Conservation (phyloP, 1,140 invertebrate genomes). For the Drosophila auraria region DNA sequence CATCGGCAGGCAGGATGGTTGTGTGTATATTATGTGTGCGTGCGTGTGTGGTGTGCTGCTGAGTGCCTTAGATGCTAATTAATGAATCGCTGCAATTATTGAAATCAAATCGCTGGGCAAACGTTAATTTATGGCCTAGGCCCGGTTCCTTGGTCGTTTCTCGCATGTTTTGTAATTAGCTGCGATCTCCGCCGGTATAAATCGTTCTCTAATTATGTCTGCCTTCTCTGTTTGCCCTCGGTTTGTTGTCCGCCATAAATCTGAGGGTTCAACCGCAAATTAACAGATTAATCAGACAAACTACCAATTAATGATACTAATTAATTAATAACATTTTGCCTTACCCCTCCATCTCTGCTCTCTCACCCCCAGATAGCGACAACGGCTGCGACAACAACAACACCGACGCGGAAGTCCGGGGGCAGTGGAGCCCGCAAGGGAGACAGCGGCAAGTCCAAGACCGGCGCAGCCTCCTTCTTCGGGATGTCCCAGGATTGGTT, state of each 20-base stretch:
- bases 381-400: conserved; percentile 12
- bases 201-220: conserved; percentile 67
- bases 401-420: conserved; percentile 62
- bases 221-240: conserved; percentile 33
- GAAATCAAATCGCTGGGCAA: conserved; percentile 74
- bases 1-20: conserved; percentile 23
- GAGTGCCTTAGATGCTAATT: conserved; percentile 72
- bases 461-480: conserved; percentile 90
- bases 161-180: conserved; percentile 70
- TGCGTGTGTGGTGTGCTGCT: conserved; percentile 8
- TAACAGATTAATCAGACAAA: conserved; percentile 80
- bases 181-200: conserved; percentile 56
- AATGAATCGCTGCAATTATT: conserved; percentile 79
- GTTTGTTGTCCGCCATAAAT: conserved; percentile 59
- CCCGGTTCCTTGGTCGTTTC: conserved; percentile 52
- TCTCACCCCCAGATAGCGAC: conserved; percentile 20
- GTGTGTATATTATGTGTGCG: conserved; percentile 6
- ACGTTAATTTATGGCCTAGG: conserved; percentile 64
- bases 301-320: conserved; percentile 66
- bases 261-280: conserved; percentile 59
- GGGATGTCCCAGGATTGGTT: conserved; percentile 93
- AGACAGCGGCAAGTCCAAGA: conserved; percentile 71
- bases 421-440: conserved; percentile 62
- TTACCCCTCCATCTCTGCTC: conserved; percentile 13
- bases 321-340: conserved; percentile 72